Percentiles rank a stretch among this genome's conserved stretches.
Evolutionary conservation across 1,140 invertebrate genomes (phyloP).

Genomic region (Dinoponera quadriceps): DNA sequence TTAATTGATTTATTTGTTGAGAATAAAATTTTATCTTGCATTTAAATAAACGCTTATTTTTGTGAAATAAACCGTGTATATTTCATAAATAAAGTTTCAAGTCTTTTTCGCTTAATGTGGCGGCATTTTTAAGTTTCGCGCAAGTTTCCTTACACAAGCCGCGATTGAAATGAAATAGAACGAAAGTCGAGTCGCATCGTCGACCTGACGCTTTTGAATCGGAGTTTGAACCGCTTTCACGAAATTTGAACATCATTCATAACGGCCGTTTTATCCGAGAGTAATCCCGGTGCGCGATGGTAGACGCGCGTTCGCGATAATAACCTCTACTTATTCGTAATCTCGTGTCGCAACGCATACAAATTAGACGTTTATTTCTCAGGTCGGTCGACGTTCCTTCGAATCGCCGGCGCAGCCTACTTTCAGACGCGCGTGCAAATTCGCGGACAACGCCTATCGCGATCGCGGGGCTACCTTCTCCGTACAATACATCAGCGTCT

Average conservation of each 20-base stretch:
- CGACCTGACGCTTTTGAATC: too few species aligned
- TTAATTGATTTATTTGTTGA: too few species aligned
- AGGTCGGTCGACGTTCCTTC: background rate
- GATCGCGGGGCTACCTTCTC: conserved; percentile 11
- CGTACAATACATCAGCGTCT: conserved; percentile 29
- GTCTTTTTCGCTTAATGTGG: too few species aligned
- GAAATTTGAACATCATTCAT: background rate
- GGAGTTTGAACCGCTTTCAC: background rate
- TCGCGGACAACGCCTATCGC: conserved; percentile 42
- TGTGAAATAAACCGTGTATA: too few species aligned
- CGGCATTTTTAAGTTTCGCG: too few species aligned
- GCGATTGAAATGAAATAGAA: too few species aligned
- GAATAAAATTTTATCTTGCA: too few species aligned
- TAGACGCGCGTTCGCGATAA: conserved; percentile 3
- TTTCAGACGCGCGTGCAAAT: conserved; percentile 31
- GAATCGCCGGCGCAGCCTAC: conserved; percentile 23
- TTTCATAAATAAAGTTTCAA: too few species aligned
- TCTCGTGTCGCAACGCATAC: conserved; percentile 37
- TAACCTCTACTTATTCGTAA: conserved; percentile 19
- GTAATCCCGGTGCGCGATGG: background rate
- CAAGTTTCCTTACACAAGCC: too few species aligned
- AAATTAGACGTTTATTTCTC: conserved; percentile 38
- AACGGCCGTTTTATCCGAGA: background rate
- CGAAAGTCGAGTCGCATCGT: too few species aligned
- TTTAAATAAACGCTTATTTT: too few species aligned